Conservation (phyloP, 2,113 vertebrate species). For the Eclectus roratus region DNA sequence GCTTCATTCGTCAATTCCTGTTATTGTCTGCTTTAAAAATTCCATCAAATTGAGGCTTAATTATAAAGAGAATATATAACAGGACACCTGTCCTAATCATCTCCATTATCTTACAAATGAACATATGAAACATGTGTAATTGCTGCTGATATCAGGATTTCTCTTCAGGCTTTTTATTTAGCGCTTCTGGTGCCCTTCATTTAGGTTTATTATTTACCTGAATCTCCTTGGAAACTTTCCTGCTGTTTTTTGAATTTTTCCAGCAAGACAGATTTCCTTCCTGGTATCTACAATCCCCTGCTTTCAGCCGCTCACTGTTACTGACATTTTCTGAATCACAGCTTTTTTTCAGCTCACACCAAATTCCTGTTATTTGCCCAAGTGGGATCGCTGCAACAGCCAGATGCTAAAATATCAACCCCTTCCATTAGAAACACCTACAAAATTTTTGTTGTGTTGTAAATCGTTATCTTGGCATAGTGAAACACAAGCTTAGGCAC, state of each 20-base stretch:
- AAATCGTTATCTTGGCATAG: not conserved
- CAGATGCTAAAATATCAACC: not conserved
- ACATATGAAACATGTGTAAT: not conserved
- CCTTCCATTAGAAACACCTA: not conserved
- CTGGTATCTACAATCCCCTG: not conserved
- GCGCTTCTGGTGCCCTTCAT: not conserved
- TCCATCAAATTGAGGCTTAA: not conserved
- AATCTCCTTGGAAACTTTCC: not conserved
- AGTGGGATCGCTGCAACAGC: not conserved
- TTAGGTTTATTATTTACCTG: constrained; percentile 13
- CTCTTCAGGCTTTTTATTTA: not conserved
- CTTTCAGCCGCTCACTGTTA: not conserved
- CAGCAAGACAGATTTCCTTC: not conserved
- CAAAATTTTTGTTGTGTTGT: not conserved
- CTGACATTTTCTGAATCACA: not conserved
- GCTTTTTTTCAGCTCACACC: not conserved
- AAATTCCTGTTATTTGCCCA: not conserved
- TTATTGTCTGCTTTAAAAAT: not conserved
- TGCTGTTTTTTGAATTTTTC: not conserved
- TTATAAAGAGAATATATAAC: constrained; percentile 8
- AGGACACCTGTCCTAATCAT: not conserved
- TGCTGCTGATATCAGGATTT: not conserved
- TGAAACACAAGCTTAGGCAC: not conserved
- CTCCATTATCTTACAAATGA: not conserved
- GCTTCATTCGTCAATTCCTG: not conserved